Conservation (phyloP, 2,113 vertebrate species). For the Equus quagga region DNA sequence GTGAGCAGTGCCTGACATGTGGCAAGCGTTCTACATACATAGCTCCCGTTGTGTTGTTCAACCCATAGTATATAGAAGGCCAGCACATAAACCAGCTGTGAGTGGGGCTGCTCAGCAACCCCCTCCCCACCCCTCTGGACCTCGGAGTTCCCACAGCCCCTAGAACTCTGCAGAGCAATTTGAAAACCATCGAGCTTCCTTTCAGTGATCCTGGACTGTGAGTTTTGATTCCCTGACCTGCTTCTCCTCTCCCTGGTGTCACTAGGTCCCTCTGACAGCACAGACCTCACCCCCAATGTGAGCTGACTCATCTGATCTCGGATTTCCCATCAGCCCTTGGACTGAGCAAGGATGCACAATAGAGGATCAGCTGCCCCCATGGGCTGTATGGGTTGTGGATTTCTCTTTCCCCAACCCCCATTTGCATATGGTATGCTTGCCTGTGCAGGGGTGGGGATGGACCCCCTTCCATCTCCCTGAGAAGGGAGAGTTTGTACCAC, state of each 20-base stretch:
- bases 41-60: rapidly evolving
- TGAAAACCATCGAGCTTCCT: not conserved
- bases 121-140: not conserved
- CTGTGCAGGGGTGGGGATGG: not conserved
- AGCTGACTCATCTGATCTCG: not conserved
- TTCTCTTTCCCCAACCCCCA: not conserved
- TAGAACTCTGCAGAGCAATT: not conserved
- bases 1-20: not conserved
- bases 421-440: not conserved
- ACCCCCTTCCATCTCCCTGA: not conserved
- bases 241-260: not conserved
- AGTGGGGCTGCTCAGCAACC: not conserved
- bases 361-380: not conserved
- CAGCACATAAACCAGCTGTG: not conserved
- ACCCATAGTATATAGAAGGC: not conserved
- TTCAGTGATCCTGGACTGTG: not conserved
- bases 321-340: not conserved
- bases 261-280: not conserved
- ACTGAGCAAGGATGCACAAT: not conserved
- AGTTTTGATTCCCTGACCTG: not conserved
- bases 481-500: not conserved
- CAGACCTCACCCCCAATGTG: not conserved
- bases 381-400: not conserved
- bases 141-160: not conserved
- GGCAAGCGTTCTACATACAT: not conserved